Evolutionary conservation across 1,140 invertebrate species (phyloP).

Genomic region (Sarcophaga peregrina): DNA sequence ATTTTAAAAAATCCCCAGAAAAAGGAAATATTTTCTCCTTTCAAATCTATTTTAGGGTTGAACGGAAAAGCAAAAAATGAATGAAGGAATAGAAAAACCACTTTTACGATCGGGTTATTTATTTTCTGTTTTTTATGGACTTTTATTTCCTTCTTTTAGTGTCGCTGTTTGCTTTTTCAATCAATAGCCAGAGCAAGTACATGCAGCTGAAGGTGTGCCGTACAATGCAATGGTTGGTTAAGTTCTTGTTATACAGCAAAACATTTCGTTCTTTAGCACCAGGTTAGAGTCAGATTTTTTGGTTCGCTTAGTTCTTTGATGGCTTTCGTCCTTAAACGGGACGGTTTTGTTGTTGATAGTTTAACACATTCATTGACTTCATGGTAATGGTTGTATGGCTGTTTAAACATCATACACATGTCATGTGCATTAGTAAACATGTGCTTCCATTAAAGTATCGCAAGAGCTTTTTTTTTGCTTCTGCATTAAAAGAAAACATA

Average conservation of each 20-base stretch:
- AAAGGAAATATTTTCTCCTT: no score
- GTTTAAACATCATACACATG: slow-evolving; percentile 21
- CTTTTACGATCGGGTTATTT: background rate
- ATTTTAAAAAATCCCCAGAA: no score
- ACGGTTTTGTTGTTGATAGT: background rate
- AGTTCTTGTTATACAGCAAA: background rate
- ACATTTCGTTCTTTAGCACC: background rate
- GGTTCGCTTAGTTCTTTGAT: background rate
- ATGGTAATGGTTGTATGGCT: background rate
- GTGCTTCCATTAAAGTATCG: background rate
- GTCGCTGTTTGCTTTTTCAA: no score
- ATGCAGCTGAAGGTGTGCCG: background rate
- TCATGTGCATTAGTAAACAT: background rate
- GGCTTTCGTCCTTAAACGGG: background rate
- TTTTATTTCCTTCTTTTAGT: no score
- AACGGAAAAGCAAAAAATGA: no score
- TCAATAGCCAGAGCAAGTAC: background rate
- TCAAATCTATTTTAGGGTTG: no score
- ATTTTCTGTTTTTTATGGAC: background rate
- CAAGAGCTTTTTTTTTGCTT: no score
- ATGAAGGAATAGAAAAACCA: background rate
- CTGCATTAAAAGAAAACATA: no score
- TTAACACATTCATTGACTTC: slow-evolving; percentile 6
- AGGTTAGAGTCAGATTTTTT: background rate
- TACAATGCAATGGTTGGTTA: slow-evolving; percentile 4